Percentiles rank a stretch among this genome's conserved stretches.
Evolutionary conservation across 2,797 vertebrate genomes (phyloP).

Genomic region (Enoplosus armatus): DNA sequence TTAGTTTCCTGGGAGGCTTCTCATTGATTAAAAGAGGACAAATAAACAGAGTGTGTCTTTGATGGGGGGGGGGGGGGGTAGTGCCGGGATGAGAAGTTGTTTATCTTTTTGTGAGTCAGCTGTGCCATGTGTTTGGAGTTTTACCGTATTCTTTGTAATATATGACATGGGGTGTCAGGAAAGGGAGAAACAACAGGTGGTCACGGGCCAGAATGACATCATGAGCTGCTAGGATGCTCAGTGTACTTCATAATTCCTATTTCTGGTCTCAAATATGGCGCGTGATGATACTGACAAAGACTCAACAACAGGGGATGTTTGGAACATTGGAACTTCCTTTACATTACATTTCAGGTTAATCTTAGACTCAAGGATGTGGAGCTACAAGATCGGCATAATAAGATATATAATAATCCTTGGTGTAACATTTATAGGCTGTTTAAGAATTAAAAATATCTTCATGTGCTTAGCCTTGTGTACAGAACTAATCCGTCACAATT

Average conservation of each 20-base stretch:
- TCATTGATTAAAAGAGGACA: constrained; percentile 39
- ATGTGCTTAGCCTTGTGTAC: neutral
- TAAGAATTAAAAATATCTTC: neutral
- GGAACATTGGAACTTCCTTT: constrained; percentile 8
- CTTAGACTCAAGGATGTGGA: neutral
- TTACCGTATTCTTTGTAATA: constrained; percentile 1
- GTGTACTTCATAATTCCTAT: neutral
- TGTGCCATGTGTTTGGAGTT: constrained; percentile 20
- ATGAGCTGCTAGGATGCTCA: neutral
- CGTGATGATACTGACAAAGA: neutral
- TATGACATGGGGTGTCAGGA: constrained; percentile 4
- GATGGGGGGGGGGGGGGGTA: neutral
- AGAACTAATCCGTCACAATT: neutral
- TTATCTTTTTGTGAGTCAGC: constrained; percentile 30
- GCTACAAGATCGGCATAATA: neutral
- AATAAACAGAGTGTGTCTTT: constrained; percentile 48
- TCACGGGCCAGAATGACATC: constrained; percentile 2
- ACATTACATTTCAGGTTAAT: constrained; percentile 11
- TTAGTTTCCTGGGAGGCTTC: constrained; percentile 49
- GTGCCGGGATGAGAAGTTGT: neutral
- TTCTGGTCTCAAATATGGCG: constrained; percentile 6
- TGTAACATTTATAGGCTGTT: constrained; percentile 6
- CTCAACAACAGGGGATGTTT: constrained; percentile 1
- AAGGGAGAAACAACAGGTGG: constrained; percentile 16
- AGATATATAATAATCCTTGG: neutral